phyloP scores from a whole-genome alignment of 2,797 vertebrate genomes.

The Tauraco hartlaubi region DNA sequence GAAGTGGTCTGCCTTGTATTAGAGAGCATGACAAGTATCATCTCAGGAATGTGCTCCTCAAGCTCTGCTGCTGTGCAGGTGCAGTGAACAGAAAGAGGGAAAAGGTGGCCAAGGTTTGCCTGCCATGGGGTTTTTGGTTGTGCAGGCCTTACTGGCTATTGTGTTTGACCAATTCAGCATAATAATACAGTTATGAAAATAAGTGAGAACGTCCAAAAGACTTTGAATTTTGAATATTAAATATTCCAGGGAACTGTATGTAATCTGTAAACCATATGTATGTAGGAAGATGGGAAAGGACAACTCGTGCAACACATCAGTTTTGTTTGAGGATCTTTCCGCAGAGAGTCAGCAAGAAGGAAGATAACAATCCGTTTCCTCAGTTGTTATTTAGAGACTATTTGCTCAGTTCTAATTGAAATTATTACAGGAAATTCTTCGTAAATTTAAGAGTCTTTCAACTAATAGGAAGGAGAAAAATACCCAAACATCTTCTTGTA shows the following conservation, averaged over 20 bases:
- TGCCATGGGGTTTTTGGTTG: background rate
- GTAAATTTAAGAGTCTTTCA: background rate
- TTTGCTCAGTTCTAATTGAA: background rate
- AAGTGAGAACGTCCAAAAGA: background rate
- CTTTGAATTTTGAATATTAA: background rate
- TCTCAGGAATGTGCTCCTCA: background rate
- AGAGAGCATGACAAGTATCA: background rate
- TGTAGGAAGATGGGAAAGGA: background rate
- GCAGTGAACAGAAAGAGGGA: background rate
- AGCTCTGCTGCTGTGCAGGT: background rate
- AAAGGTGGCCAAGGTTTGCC: background rate
- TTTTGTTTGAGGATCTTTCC: constrained; percentile 4
- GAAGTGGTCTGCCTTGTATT: background rate
- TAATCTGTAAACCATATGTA: background rate
- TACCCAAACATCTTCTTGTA: background rate
- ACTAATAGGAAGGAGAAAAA: background rate
- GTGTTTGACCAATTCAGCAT: background rate
- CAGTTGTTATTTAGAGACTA: background rate
- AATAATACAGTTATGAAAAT: background rate
- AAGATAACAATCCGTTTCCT: background rate
- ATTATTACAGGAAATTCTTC: background rate
- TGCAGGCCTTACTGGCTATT: background rate
- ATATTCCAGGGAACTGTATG: background rate
- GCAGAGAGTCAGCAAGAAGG: background rate
- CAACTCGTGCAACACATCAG: background rate